phyloP scores from a whole-genome alignment of 1,140 invertebrate genomes.

The Ephestia elutella region DNA sequence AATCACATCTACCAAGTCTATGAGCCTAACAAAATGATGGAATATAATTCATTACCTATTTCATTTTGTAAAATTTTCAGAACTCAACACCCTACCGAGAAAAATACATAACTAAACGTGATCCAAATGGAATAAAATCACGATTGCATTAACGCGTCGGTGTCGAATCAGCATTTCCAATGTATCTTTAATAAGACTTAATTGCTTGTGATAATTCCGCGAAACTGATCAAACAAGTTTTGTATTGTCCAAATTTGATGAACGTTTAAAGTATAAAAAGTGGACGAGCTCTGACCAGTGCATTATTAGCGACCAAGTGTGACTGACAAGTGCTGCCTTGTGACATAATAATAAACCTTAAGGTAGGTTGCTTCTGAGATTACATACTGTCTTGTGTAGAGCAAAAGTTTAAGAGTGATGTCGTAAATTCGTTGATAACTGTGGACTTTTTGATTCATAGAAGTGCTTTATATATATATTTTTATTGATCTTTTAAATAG shows the following conservation, averaged over 20 bases:
- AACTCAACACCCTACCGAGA: too few relatives aligned
- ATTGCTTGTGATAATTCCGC: slow-evolving; percentile 15
- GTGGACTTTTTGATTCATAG: too few relatives aligned
- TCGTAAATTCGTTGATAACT: too few relatives aligned
- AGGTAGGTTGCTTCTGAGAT: background rate
- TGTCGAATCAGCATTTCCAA: background rate
- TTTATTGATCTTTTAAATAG: too few relatives aligned
- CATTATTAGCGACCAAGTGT: background rate
- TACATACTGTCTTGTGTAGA: background rate
- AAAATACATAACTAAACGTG: too few relatives aligned
- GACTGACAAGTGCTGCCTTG: background rate
- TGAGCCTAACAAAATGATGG: too few relatives aligned
- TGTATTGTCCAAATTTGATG: background rate
- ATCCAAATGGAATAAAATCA: too few relatives aligned
- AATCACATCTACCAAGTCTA: too few relatives aligned
- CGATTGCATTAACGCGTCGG: background rate
- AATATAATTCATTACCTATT: too few relatives aligned
- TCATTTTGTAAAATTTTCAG: too few relatives aligned
- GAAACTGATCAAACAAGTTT: slow-evolving; percentile 43
- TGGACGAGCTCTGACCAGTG: background rate
- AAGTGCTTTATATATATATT: too few relatives aligned
- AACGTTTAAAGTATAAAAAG: slow-evolving; percentile 1
- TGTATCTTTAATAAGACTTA: background rate
- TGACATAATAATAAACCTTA: slow-evolving; percentile 4
- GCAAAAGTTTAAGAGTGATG: background rate